Evolutionary conservation across 2,113 vertebrate genomes (phyloP).

Genomic region (Sapayoa aenigma): DNA sequence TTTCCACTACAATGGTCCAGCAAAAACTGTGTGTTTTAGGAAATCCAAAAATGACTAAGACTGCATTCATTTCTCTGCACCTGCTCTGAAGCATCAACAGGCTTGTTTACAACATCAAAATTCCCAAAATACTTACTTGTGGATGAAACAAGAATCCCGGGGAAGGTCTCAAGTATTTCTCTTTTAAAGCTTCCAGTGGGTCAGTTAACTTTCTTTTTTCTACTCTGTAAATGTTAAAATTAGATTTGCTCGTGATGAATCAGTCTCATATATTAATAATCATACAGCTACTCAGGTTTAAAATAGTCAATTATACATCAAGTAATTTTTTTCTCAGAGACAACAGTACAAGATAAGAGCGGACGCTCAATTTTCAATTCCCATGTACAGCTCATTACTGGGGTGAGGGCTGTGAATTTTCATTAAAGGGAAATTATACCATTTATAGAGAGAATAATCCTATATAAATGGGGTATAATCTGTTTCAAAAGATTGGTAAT

Average conservation of each 20-base stretch:
- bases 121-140: conserved; percentile 87
- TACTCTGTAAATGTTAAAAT: conserved; percentile 97
- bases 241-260: conserved; percentile 72
- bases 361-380: neutral
- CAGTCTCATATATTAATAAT: conserved; percentile 40
- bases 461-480: neutral
- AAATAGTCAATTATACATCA: conserved; percentile 20
- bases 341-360: neutral
- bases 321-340: neutral
- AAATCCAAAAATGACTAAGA: conserved; percentile 78
- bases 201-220: conserved; percentile 99
- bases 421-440: neutral
- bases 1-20: conserved; percentile 65
- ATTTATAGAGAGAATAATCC: neutral
- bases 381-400: neutral
- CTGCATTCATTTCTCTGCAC: conserved; percentile 77
- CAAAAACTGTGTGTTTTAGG: conserved; percentile 64
- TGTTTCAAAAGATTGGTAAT: neutral
- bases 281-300: conserved; percentile 31
- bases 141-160: conserved; percentile 98
- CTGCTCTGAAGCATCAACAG: conserved; percentile 77
- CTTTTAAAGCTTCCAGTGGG: conserved; percentile 97
- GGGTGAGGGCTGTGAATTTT: neutral
- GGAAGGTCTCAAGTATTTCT: conserved; percentile 96
- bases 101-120: conserved; percentile 73